Evolutionary conservation across 2,113 vertebrate genomes (phyloP), one percentile per base, ranked within the genome.

Genomic region (Oceanites oceanicus): DNA sequence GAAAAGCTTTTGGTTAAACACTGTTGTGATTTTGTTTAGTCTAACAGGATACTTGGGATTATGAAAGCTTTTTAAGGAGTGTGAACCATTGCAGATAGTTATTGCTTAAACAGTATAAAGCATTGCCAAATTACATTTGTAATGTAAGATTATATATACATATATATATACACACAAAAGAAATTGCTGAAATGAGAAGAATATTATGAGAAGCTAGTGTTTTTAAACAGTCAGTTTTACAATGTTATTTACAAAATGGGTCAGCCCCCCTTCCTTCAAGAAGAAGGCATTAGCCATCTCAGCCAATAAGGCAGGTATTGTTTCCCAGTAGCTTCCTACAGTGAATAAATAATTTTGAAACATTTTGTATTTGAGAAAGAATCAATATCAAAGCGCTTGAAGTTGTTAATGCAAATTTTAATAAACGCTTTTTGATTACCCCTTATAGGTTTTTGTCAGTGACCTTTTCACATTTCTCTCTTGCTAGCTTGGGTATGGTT

Each of bases 381-480:
- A 32, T n/a, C 26, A 21, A 19, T 56, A 42, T 52, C 6, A 66
- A 61, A 52, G 14, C 5, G 81, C 27, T 44, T 23, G 0, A 45
- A 44, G n/a, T 59, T 52, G 0, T 77, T 79, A 70, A 89, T 53
- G 10, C 8, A 86, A 66, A 88, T 95, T 21, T 73, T 70, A 56
- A 68, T 72, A 87, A 72, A 45, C 73, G 27, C 3, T 74, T 85
- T 74, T 80, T 44, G 15, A 63, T 52, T 62, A 18, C 12, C 16
- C 47, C 18, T 88, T 30, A 67, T 53, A 66, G 34, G 2, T 77
- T 89, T 73, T 88, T 71, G 42, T 70, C n/a, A 83, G 44, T 53
- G 73, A 58, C 32, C 53, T 94, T 97, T 96, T 86, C 19, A 71
- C 29, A 66, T 66, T 93, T 90, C 38, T 56, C 66, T 92, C 45